Base-by-base conservation (phyloP, 2,888 invertebrate genomes). In the Parelbella ahira region DNA sequence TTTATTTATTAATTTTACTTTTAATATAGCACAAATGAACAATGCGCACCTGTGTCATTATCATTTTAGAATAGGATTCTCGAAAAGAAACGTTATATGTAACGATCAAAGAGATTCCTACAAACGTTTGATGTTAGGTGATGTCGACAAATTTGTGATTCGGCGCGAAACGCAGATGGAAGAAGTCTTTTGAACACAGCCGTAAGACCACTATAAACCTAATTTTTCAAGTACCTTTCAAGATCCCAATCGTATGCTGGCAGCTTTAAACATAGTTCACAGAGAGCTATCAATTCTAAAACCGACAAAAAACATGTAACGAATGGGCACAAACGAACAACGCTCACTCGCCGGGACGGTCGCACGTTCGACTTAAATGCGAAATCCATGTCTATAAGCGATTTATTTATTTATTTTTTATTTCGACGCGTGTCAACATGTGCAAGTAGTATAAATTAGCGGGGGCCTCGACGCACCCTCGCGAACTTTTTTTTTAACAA, bases 391-490 rank as follows among this genome's bases (percentile, higher is more conserved):
- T 86, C 68, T 63, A 61, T 72, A 63, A 69, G 68, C 55, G 54
- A 64, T 68, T 79, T 79, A 78, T 78, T 43, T 73, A 63, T 71
- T 70, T 74, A 65, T 70, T 75, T 79, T 76, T 80, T 74, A 79
- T 67, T 64, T 52, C 56, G 67, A 64, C 83, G 79, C 84, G 86
- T 84, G 87, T 84, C 87, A 79, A 80, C 86, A 82, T 84, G 83
- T 79, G 87, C 82, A 69, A 65, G 68, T 60, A 72, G 75, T 82
- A 68, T 74, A 86, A 87, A 86, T 87, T 87, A 86, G 83, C 84
- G 73, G 69, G 83, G 86, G 86, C 73, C 67, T 69, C 65, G 58
- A 54, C 56, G 63, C 71, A 76, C 73, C 86, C 86, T 86, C 82
- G 73, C 77, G 80, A 62, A 70, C 71, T 51, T 68, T 83, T 69